These are phyloP conservation scores for Margaritifera margaritifera DNA, from an alignment of 2,888 invertebrate species.

Conservation along the genomic window DNA sequence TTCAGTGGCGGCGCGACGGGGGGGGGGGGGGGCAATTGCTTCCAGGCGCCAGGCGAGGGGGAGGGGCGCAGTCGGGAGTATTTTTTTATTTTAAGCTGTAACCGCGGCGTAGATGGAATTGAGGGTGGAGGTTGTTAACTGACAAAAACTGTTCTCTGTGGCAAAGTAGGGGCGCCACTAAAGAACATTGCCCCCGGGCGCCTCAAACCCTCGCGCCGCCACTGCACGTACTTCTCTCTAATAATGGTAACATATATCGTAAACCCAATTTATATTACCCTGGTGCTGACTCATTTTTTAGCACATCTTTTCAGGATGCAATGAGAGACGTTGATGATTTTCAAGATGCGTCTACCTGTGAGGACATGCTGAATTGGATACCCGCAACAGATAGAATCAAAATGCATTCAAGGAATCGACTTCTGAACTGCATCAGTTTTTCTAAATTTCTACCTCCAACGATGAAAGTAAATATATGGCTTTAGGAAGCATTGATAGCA, in stretches of 20 bases:
- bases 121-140: too few species aligned
- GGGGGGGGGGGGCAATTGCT: too few species aligned
- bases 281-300: constrained; percentile 22
- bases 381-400: constrained; percentile 10
- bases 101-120: too few species aligned
- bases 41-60: too few species aligned
- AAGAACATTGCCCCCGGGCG: too few species aligned
- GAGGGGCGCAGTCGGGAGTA: too few species aligned
- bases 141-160: too few species aligned
- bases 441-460: constrained; percentile 18
- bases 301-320: constrained; percentile 14
- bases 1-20: too few species aligned
- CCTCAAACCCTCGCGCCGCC: too few species aligned
- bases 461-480: constrained; percentile 21
- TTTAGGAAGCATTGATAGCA: constrained; percentile 27
- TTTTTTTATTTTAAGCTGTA: too few species aligned
- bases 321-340: constrained; percentile 15
- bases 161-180: too few species aligned
- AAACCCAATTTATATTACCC: constrained; percentile 26
- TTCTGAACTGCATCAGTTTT: constrained; percentile 9
- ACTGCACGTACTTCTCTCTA: constrained; percentile 12
- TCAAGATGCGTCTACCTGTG: constrained; percentile 16
- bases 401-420: constrained; percentile 10
- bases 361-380: constrained; percentile 19
- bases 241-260: constrained; percentile 20